A percentile compares a stretch with the other conserved stretches of the same genome.
Evolutionary conservation across 2,888 invertebrate species (phyloP).

Genomic region (Morpho achilles): DNA sequence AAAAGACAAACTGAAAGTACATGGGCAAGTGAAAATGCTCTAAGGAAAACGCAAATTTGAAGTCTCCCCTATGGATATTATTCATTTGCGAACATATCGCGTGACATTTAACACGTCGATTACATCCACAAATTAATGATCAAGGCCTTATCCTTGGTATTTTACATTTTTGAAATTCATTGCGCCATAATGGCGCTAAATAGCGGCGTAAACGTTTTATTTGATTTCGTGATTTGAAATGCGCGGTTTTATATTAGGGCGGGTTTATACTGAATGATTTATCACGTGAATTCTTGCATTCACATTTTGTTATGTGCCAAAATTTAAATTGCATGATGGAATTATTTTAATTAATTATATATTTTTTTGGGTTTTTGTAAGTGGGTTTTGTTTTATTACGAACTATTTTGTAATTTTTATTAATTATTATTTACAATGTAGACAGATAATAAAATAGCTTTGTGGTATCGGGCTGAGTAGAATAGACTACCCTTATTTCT

Average conservation of each 20-base stretch:
- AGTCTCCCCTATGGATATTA: not conserved
- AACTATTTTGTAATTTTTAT: no score
- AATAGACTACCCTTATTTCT: no score
- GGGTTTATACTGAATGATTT: slow-evolving; percentile 5
- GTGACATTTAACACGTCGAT: slow-evolving; percentile 25
- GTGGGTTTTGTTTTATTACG: no score
- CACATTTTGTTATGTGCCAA: slow-evolving; percentile 16
- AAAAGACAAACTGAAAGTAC: no score
- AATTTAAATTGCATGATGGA: slow-evolving; percentile 4
- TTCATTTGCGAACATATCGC: slow-evolving; percentile 15
- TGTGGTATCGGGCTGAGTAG: no score
- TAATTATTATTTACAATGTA: no score
- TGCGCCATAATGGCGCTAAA: slow-evolving; percentile 59
- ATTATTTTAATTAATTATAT: slow-evolving; percentile 1
- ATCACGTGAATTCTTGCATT: slow-evolving; percentile 16
- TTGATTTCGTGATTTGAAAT: slow-evolving; percentile 63
- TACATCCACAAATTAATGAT: slow-evolving; percentile 43
- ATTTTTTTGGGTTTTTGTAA: not conserved
- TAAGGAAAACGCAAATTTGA: not conserved
- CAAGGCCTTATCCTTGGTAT: slow-evolving; percentile 38
- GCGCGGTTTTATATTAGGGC: slow-evolving; percentile 1
- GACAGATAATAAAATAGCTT: no score
- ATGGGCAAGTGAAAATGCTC: not conserved
- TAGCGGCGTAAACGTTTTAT: slow-evolving; percentile 62
- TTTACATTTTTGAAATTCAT: slow-evolving; percentile 58